Base-by-base conservation (phyloP, 2,797 vertebrate species). In the Protonibea diacanthus region DNA sequence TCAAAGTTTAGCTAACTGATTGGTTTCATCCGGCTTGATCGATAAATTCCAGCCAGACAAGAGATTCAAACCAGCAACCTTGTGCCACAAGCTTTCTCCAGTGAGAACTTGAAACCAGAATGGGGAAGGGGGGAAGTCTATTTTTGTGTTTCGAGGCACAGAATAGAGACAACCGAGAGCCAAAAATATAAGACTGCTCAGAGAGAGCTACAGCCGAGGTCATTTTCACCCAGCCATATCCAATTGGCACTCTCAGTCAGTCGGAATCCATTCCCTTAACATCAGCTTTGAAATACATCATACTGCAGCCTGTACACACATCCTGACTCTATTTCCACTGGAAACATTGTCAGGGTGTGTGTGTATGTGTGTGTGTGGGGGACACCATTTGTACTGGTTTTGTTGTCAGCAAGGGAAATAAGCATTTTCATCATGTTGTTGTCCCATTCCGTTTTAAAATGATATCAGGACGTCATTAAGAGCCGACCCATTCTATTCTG, bases 371-470 rank as follows among this genome's bases (percentile, higher is more conserved):
- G 71, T 49, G 52, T 53, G 71, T 44, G 52, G 76, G 74, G 65
- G 68, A 3, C 38, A 71, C 76, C 80, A 90, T 91, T 88, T 90
- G 83, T 88, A 90, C 82, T 78, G 87, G 81, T 90, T 91, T 86
- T 84, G 89, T 88, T 91, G 91, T 93, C 89, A 88, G 86, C 82
- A 18, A 76, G 81, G 84, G 79, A 89, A 93, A 93, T 92, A 89
- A 90, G 88, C 82, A 89, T 90, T 91, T 91, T 90, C 88, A 92
- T 93, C 90, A 90, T 87, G 71, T 70, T 80, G 89, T 89, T 84
- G 86, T 84, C 88, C 70, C 86, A 61, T 89, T 91, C 78, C 47
- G 65, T 89, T 91, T 88, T 81, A 88, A 89, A 92, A 91, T 87
- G 83, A 91, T 92, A 90, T 88, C 83, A 87, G 79, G 74, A 76